phyloP scores from a whole-genome alignment of 2,888 invertebrate genomes.

The Cantharis nigra region DNA sequence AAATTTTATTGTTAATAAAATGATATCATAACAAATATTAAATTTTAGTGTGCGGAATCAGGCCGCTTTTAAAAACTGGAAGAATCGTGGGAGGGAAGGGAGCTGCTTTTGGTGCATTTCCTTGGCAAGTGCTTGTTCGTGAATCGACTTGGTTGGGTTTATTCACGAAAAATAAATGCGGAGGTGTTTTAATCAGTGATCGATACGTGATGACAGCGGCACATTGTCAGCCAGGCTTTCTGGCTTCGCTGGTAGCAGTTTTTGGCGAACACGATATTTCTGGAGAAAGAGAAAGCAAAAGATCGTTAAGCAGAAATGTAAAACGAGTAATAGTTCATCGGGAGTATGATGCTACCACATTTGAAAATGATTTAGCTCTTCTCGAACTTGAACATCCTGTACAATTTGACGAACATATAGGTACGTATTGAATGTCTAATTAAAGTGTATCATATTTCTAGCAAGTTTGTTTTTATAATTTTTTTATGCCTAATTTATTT shows the following conservation, averaged over 20 bases:
- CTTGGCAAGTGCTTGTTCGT: constrained; percentile 90
- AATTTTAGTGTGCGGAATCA: constrained; percentile 81
- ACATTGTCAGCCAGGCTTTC: constrained; percentile 92
- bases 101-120: constrained; percentile 85
- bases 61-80: constrained; percentile 77
- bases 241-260: constrained; percentile 87
- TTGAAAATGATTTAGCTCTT: constrained; percentile 89
- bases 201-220: constrained; percentile 90
- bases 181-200: constrained; percentile 88
- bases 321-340: constrained; percentile 86
- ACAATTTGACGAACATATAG: constrained; percentile 82
- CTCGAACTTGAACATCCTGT: constrained; percentile 83
- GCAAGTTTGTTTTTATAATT: too few relatives aligned
- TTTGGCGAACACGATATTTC: constrained; percentile 91
- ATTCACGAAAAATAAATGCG: constrained; percentile 94
- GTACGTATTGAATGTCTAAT: constrained; percentile 57
- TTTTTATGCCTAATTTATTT: background rate
- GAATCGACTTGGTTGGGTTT: constrained; percentile 93
- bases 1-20: background rate
- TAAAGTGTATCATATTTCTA: too few relatives aligned
- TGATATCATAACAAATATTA: background rate
- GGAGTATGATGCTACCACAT: constrained; percentile 87
- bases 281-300: constrained; percentile 77
- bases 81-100: constrained; percentile 90
- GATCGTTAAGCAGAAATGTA: constrained; percentile 81